Conservation (phyloP, 2,113 vertebrate species). For the Papio anubis region DNA sequence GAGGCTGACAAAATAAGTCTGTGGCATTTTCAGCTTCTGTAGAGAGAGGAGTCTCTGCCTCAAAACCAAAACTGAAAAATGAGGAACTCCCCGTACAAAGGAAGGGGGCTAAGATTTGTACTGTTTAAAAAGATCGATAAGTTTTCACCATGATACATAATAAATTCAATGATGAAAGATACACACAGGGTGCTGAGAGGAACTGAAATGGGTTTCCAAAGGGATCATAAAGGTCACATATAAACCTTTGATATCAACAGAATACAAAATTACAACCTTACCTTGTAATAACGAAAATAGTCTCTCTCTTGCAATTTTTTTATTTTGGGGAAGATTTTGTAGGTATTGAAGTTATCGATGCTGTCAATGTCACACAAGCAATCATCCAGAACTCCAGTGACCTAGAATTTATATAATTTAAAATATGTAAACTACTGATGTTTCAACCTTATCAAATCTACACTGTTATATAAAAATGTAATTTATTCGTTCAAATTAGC, state of each 20-base stretch:
- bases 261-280: constrained; percentile 76
- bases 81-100: background rate
- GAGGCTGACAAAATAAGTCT: background rate
- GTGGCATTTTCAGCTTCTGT: background rate
- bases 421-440: constrained; percentile 24
- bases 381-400: constrained; percentile 96
- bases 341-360: constrained; percentile 98
- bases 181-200: background rate
- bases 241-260: background rate
- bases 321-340: constrained; percentile 94
- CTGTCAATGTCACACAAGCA: constrained; percentile 98
- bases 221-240: background rate
- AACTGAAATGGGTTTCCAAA: background rate
- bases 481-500: background rate
- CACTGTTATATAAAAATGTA: background rate
- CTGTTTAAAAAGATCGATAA: background rate
- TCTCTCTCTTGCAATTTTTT: constrained; percentile 92
- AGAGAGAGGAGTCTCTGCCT: background rate
- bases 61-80: constrained; percentile 24
- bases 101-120: background rate
- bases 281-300: constrained; percentile 98
- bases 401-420: constrained; percentile 80
- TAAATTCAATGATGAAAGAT: background rate
- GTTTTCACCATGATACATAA: background rate
- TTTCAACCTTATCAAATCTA: constrained; percentile 10